phyloP scores from a whole-genome alignment of 2,113 vertebrate species.

The Suricata suricatta region DNA sequence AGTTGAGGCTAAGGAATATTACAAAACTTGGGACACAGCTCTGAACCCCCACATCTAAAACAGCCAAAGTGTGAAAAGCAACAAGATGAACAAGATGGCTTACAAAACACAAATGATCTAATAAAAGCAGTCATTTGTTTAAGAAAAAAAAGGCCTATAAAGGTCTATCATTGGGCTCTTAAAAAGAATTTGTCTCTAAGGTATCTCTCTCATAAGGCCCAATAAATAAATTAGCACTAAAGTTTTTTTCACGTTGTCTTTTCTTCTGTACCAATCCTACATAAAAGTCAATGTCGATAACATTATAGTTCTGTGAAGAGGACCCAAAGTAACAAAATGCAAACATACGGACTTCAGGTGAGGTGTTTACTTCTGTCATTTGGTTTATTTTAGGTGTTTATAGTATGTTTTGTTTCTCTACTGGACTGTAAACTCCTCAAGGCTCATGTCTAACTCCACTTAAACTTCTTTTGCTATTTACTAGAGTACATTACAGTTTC shows the following conservation, averaged over 20 bases:
- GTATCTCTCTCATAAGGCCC: background rate
- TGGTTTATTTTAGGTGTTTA: background rate
- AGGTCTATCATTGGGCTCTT: background rate
- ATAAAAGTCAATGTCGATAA: background rate
- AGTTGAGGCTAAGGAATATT: conserved; percentile 35
- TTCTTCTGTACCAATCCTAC: background rate
- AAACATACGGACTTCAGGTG: conserved; percentile 12
- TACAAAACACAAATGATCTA: conserved; percentile 16
- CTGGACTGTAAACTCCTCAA: conserved; percentile 13
- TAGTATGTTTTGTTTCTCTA: background rate
- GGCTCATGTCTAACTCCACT: background rate
- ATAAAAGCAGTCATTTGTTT: background rate
- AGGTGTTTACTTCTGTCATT: conserved; percentile 2
- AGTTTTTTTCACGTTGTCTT: background rate
- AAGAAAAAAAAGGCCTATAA: background rate
- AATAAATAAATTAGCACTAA: background rate
- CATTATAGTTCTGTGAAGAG: background rate
- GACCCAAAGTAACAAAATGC: background rate
- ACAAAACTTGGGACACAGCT: background rate
- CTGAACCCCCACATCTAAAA: background rate
- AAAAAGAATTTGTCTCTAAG: background rate
- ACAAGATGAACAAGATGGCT: background rate
- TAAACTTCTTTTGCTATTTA: conserved; percentile 44
- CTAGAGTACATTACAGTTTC: background rate
- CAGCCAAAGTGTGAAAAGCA: background rate